Evolutionary conservation across 2,797 vertebrate species (phyloP).

Genomic region (Anguilla pacifica): DNA sequence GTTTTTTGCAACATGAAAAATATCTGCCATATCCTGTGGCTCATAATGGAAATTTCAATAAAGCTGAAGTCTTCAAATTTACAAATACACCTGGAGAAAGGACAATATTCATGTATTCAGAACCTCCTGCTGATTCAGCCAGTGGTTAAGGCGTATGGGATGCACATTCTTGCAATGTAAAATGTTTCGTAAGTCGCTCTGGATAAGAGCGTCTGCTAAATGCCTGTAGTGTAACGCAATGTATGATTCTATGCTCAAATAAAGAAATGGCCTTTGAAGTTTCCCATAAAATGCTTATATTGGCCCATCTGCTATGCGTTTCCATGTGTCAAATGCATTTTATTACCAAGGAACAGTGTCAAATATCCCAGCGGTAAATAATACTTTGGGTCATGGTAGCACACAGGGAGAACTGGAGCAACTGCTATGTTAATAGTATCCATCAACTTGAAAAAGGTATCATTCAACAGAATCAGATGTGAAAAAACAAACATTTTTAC

Average conservation of each 20-base stretch:
- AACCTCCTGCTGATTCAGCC: not conserved
- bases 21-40: not conserved
- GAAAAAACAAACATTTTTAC: not conserved
- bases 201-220: no score
- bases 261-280: not conserved
- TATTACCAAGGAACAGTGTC: not conserved
- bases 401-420: not conserved
- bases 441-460: not conserved
- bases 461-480: not conserved
- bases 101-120: not conserved
- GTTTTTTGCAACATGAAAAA: not conserved
- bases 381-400: not conserved
- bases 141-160: not conserved
- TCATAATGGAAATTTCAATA: not conserved
- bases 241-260: not conserved
- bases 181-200: no score
- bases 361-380: not conserved
- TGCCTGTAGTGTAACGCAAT: no score
- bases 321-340: not conserved
- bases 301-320: not conserved
- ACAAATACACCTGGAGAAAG: not conserved
- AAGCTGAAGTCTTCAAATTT: not conserved
- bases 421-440: not conserved
- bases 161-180: no score
- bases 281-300: not conserved